Evolutionary conservation across 2,113 vertebrate genomes (phyloP).

Genomic region (Propithecus coquereli): DNA sequence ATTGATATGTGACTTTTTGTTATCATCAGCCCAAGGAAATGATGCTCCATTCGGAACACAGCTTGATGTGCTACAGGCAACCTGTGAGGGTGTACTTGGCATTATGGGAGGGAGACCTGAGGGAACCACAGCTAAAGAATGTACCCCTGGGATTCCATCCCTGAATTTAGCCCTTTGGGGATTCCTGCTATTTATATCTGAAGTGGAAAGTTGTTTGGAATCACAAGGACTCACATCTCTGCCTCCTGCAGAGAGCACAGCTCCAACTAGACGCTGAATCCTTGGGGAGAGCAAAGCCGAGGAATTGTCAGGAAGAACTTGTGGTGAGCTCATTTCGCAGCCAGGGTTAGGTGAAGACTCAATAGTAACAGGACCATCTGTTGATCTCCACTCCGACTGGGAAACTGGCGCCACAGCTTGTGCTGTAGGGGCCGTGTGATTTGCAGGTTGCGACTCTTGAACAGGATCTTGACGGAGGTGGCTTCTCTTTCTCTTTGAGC

Average conservation of each 20-base stretch:
- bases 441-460: background rate
- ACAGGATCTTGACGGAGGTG: background rate
- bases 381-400: background rate
- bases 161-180: background rate
- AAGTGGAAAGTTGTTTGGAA: background rate
- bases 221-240: background rate
- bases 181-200: background rate
- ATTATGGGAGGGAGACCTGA: background rate
- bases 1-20: background rate
- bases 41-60: background rate
- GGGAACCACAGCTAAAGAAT: background rate
- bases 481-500: background rate
- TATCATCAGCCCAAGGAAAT: background rate
- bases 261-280: background rate
- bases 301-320: background rate
- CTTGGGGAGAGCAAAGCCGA: background rate
- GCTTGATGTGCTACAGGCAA: background rate
- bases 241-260: background rate
- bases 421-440: rapidly evolving
- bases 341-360: background rate
- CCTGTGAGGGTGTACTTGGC: background rate
- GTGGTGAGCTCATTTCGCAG: background rate
- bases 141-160: background rate
- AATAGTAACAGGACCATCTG: background rate
- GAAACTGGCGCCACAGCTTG: background rate